Percentiles rank a stretch among this genome's conserved stretches.
Evolutionary conservation across 2,797 vertebrate genomes (phyloP).

Genomic region (Cossypha polioptera): DNA sequence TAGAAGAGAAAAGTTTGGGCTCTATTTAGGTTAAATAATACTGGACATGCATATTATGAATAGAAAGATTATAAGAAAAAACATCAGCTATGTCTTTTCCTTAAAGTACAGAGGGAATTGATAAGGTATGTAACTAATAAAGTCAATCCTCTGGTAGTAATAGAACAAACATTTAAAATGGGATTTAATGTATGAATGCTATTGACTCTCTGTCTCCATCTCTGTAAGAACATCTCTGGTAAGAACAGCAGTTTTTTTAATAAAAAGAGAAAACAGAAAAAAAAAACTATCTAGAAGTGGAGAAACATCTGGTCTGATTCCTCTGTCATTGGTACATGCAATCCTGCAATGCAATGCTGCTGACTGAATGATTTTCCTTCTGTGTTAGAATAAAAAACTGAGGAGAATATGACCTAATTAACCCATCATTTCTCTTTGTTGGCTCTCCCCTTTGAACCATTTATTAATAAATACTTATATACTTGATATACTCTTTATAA

Average conservation of each 20-base stretch:
- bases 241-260: not conserved
- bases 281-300: not conserved
- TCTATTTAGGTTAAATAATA: not conserved
- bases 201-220: not conserved
- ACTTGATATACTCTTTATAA: not conserved
- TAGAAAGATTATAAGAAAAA: not conserved
- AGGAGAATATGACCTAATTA: not conserved
- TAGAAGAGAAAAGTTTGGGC: not conserved
- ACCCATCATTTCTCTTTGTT: not conserved
- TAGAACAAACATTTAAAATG: not conserved
- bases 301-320: not conserved
- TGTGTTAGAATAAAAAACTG: not conserved
- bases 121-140: not conserved
- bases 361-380: not conserved
- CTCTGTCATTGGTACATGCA: not conserved
- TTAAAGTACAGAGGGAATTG: not conserved
- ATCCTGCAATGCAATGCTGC: not conserved
- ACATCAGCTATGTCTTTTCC: not conserved
- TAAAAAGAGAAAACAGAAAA: not conserved
- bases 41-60: not conserved
- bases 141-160: not conserved
- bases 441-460: not conserved
- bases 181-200: not conserved
- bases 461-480: not conserved
- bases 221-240: not conserved